Evolutionary conservation across 2,888 invertebrate genomes (phyloP).

Genomic region (Drosophila infuscata): DNA sequence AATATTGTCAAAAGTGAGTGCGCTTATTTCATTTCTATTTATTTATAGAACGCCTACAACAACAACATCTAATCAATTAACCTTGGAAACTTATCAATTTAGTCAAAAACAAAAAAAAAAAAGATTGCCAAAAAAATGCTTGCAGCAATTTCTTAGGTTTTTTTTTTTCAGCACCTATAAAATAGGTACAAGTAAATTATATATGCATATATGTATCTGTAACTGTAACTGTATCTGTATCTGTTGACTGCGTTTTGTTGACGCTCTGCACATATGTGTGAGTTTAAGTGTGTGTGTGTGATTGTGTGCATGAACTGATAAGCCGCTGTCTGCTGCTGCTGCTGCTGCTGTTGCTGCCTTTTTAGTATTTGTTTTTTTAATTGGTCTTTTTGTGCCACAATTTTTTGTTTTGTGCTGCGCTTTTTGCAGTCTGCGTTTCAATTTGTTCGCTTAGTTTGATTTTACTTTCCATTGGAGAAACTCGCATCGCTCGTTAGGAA

Average conservation of each 20-base stretch:
- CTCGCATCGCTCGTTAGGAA: slow-evolving; percentile 14
- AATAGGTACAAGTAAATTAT: slow-evolving; percentile 5
- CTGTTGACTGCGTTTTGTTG: slow-evolving; percentile 55
- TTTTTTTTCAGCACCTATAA: not conserved
- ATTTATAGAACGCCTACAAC: slow-evolving; percentile 2
- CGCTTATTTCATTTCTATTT: not conserved
- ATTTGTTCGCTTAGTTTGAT: slow-evolving; percentile 45
- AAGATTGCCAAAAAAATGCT: slow-evolving; percentile 26
- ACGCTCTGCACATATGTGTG: slow-evolving; percentile 15
- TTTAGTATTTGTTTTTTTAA: slow-evolving; percentile 47
- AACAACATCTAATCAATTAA: slow-evolving; percentile 52
- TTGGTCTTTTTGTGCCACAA: slow-evolving; percentile 48
- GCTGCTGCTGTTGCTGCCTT: slow-evolving; percentile 24
- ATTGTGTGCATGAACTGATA: slow-evolving; percentile 46
- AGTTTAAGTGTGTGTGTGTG: slow-evolving; percentile 13
- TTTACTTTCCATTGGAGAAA: slow-evolving; percentile 21
- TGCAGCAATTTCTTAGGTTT: slow-evolving; percentile 40
- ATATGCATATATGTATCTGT: slow-evolving; percentile 7
- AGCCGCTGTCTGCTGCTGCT: slow-evolving; percentile 36
- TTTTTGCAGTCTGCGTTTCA: slow-evolving; percentile 67
- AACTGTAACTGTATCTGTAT: slow-evolving; percentile 10
- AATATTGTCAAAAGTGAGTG: not conserved
- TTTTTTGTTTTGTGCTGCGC: slow-evolving; percentile 54
- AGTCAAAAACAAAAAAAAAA: slow-evolving; percentile 37
- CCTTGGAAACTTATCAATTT: slow-evolving; percentile 64